These are phyloP conservation scores for Seriola dumerili DNA, from an alignment of 2,113 vertebrate species.

Conservation along the genomic window DNA sequence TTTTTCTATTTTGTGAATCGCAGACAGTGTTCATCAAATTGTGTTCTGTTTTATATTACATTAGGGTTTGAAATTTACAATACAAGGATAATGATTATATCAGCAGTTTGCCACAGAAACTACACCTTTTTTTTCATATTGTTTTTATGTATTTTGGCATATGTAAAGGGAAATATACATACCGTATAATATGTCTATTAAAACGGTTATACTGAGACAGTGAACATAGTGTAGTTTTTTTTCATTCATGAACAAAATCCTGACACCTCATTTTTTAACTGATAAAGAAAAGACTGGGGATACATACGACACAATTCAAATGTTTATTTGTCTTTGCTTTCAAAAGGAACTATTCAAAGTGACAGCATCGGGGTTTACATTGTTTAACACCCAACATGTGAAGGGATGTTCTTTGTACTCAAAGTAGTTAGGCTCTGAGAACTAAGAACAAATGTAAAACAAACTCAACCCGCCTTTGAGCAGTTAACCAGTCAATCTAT, in stretches of 20 bases:
- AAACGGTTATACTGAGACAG: not conserved
- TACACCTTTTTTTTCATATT: slow-evolving; percentile 2
- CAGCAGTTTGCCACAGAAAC: not conserved
- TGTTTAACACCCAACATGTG: slow-evolving; percentile 19
- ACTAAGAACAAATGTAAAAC: slow-evolving; percentile 40
- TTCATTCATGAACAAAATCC: not conserved
- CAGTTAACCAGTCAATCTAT: slow-evolving; percentile 48
- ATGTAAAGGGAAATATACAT: not conserved
- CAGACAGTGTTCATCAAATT: not conserved
- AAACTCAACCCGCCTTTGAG: slow-evolving; percentile 24
- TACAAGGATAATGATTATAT: slow-evolving; percentile 14
- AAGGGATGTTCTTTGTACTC: slow-evolving; percentile 33
- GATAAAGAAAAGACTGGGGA: not conserved
- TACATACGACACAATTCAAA: slow-evolving; percentile 1
- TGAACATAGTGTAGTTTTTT: not conserved
- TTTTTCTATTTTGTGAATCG: slow-evolving; percentile 22
- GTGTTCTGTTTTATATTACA: slow-evolving; percentile 23
- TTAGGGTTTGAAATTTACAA: not conserved
- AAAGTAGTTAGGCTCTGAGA: not conserved
- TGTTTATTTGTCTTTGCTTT: slow-evolving; percentile 41
- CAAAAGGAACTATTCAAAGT: slow-evolving; percentile 3
- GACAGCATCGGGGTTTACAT: slow-evolving; percentile 16
- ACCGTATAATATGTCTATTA: slow-evolving; percentile 13
- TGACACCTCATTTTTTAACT: not conserved
- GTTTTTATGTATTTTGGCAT: slow-evolving; percentile 9